phyloP scores from a whole-genome alignment of 2,888 invertebrate species.

The Synergus laeviventris region DNA sequence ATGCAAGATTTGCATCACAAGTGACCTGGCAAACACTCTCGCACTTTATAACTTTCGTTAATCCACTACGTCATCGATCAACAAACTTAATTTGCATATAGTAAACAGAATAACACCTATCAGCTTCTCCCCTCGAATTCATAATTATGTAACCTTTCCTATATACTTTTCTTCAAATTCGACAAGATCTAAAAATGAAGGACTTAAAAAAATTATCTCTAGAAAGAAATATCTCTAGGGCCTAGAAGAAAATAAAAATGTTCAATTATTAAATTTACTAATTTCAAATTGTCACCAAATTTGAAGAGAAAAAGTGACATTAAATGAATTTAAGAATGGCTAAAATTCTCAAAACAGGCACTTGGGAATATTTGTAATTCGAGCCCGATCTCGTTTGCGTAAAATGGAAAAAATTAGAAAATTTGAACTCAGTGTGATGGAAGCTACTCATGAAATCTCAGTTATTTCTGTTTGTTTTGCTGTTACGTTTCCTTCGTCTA shows the following conservation, averaged over 20 bases:
- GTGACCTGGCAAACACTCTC: conserved; percentile 52
- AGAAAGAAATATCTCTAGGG: no score
- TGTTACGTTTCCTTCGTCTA: conserved; percentile 51
- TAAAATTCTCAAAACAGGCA: neutral
- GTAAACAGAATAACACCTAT: neutral
- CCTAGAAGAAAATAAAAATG: no score
- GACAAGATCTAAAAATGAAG: no score
- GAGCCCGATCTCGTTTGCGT: neutral
- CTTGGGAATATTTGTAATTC: neutral
- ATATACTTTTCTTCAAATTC: no score
- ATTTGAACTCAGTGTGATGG: conserved; percentile 8
- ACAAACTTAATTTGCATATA: conserved; percentile 1
- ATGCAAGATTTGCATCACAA: conserved; percentile 49
- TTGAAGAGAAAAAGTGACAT: no score
- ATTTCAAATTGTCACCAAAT: no score
- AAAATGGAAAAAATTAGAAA: neutral
- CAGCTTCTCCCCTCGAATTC: neutral
- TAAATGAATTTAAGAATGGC: neutral
- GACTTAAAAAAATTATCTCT: no score
- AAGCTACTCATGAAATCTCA: conserved; percentile 37
- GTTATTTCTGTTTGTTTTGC: conserved; percentile 49
- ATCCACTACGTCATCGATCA: conserved; percentile 46
- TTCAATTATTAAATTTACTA: no score
- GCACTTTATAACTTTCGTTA: conserved; percentile 57
- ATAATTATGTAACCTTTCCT: neutral